phyloP scores from a whole-genome alignment of 2,113 vertebrate genomes.

The Boleophthalmus pectinirostris region DNA sequence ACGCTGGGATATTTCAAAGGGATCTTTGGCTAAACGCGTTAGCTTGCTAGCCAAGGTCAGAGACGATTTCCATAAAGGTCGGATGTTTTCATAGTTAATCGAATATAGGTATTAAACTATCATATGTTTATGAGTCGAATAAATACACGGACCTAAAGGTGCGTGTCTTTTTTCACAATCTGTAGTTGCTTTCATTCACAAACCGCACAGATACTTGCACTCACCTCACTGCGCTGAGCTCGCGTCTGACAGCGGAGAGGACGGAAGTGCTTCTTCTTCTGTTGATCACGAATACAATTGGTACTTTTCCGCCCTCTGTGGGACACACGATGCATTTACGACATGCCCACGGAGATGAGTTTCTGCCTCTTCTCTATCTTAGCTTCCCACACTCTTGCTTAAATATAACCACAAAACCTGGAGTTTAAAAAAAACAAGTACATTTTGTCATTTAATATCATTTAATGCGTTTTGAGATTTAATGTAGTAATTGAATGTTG shows the following conservation, averaged over 20 bases:
- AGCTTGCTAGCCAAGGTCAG: conserved; percentile 72
- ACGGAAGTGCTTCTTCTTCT: conserved; percentile 45
- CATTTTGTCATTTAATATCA: neutral
- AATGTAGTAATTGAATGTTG: no score
- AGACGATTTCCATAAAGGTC: neutral
- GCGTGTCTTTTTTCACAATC: neutral
- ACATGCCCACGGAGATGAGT: neutral
- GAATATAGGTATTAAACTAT: neutral
- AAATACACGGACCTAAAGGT: neutral
- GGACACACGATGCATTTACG: conserved; percentile 4
- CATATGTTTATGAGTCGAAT: neutral
- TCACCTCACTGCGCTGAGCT: conserved; percentile 52
- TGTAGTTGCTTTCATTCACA: neutral
- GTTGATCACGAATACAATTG: rapidly evolving
- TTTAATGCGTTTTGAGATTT: no score
- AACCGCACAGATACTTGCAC: neutral
- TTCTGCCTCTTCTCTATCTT: neutral
- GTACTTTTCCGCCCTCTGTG: conserved; percentile 22
- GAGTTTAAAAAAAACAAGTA: neutral
- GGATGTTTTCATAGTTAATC: neutral
- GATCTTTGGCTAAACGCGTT: conserved; percentile 13
- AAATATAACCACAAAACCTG: neutral
- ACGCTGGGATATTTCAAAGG: neutral
- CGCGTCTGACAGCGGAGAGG: neutral
- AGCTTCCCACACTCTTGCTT: neutral